Conservation (phyloP, 2,113 vertebrate species). For the Saguinus midas region DNA sequence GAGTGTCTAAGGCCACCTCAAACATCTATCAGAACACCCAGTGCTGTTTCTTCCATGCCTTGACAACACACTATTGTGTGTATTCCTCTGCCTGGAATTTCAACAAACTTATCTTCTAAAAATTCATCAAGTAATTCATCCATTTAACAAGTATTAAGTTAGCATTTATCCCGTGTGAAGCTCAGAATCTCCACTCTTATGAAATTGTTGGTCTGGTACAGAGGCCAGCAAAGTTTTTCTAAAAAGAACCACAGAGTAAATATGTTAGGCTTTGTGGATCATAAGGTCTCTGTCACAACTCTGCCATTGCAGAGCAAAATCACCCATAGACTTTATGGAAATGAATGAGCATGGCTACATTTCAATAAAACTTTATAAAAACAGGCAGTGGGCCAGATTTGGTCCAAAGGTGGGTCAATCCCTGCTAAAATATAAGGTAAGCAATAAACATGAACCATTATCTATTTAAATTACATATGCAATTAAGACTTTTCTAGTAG, state of each 20-base stretch:
- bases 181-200: not conserved
- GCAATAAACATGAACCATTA: not conserved
- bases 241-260: not conserved
- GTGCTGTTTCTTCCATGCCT: not conserved
- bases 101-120: not conserved
- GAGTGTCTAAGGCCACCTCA: not conserved
- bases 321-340: not conserved
- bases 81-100: not conserved
- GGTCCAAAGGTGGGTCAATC: not conserved
- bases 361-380: slow-evolving; percentile 57
- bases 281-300: not conserved
- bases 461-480: not conserved
- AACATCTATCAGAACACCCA: not conserved
- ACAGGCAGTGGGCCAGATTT: not conserved
- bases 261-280: not conserved
- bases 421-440: not conserved
- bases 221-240: not conserved
- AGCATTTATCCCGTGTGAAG: not conserved
- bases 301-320: not conserved
- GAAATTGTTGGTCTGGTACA: not conserved
- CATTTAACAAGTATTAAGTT: not conserved
- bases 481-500: not conserved
- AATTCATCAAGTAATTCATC: not conserved
- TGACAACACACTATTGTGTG: not conserved
- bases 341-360: not conserved